Conservation (phyloP, 1,140 invertebrate species). For the Wasmannia auropunctata region DNA sequence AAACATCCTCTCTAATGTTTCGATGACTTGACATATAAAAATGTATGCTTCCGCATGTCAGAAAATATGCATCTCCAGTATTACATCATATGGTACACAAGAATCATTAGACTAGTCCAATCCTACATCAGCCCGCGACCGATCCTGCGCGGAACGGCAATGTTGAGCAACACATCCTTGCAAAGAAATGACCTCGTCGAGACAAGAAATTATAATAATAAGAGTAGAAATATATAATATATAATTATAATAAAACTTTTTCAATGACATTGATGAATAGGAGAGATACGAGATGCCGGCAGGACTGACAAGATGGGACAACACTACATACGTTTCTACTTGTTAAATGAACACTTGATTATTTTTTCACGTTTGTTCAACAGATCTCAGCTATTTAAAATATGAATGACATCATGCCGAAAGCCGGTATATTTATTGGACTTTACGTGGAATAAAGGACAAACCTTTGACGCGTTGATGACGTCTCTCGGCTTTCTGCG, state of each 20-base stretch:
- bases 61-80: neutral
- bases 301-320: neutral
- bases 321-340: neutral
- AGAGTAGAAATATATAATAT: neutral
- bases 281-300: neutral
- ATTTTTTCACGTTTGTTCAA: neutral
- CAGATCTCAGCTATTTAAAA: neutral
- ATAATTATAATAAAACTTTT: neutral
- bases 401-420: neutral
- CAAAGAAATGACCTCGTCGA: conserved; percentile 22
- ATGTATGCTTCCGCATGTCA: neutral
- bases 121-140: neutral
- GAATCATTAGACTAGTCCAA: conserved; percentile 46
- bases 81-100: neutral
- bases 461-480: conserved; percentile 73
- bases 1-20: neutral
- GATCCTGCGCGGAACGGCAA: conserved; percentile 51
- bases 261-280: neutral
- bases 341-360: neutral
- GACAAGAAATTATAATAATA: neutral
- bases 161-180: neutral
- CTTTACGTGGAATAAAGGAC: conserved; percentile 16
- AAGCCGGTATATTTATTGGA: too few relatives aligned
- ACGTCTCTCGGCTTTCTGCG: conserved; percentile 60
- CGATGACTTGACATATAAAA: neutral